phyloP scores from a whole-genome alignment of 2,888 invertebrate genomes.

The Clepsis dumicolana region DNA sequence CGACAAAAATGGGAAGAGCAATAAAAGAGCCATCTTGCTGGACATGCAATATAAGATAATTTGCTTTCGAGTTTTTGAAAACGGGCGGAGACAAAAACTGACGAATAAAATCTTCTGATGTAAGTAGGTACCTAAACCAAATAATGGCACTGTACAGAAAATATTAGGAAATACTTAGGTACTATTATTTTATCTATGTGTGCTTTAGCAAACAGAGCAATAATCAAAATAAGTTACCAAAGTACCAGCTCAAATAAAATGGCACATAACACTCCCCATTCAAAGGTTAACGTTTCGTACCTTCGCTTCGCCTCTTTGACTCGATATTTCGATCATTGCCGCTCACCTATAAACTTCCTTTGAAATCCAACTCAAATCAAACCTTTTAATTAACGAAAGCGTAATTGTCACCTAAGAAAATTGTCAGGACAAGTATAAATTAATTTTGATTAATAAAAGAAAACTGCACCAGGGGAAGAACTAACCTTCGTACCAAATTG shows the following conservation, averaged over 20 bases:
- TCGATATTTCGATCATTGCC: not conserved
- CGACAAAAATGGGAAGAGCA: conserved; percentile 28
- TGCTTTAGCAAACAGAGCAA: no score
- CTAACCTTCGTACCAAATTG: no score
- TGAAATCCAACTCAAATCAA: not conserved
- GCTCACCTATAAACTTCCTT: not conserved
- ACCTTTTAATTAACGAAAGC: not conserved
- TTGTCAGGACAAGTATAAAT: no score
- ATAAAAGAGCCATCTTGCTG: conserved; percentile 7
- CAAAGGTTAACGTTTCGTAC: not conserved
- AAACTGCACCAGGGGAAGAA: no score
- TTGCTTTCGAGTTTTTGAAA: not conserved
- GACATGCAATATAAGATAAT: conserved; percentile 2
- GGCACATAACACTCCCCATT: not conserved
- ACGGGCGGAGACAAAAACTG: not conserved
- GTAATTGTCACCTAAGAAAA: no score
- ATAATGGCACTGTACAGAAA: no score
- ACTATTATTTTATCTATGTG: no score
- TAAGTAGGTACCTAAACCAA: no score
- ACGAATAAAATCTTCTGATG: not conserved
- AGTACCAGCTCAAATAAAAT: not conserved
- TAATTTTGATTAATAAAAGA: no score
- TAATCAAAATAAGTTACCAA: not conserved
- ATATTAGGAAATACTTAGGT: no score
- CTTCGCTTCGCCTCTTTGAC: conserved; percentile 5